Evolutionary conservation across 2,888 invertebrate species (phyloP).

Genomic region (Cheilosia pagana): DNA sequence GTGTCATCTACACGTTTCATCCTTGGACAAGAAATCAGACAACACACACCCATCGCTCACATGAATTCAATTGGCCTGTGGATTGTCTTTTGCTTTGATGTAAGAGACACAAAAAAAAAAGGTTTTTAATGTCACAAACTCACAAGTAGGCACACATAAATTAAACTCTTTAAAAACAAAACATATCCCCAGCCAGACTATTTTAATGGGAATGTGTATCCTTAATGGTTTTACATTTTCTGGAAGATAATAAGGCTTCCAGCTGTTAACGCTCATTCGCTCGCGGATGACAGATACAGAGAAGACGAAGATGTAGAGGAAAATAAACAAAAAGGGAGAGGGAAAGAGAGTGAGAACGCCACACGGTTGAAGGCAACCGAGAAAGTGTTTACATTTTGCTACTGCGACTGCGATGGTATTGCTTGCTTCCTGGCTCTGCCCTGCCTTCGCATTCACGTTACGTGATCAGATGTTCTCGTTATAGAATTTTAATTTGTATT

Average conservation of each 20-base stretch:
- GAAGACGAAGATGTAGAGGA: background rate
- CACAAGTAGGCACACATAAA: background rate
- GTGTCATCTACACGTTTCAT: no score
- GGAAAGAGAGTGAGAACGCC: background rate
- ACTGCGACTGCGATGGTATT: background rate
- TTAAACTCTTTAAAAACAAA: background rate
- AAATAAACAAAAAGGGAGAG: background rate
- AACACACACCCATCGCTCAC: no score
- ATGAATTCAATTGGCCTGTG: background rate
- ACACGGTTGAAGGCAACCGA: background rate
- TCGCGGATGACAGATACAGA: background rate
- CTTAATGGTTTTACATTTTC: background rate
- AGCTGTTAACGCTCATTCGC: background rate
- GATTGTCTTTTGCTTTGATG: background rate
- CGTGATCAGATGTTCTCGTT: slow-evolving; percentile 9
- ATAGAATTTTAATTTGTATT: background rate
- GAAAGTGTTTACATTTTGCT: slow-evolving; percentile 16
- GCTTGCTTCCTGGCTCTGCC: slow-evolving; percentile 1
- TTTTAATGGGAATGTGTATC: background rate
- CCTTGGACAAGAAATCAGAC: no score
- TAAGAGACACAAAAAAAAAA: no score
- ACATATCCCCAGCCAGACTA: background rate
- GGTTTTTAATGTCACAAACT: background rate
- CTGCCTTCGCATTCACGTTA: background rate
- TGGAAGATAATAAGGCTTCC: background rate